phyloP scores from a whole-genome alignment of 30 jellyfish, hydroid and myxozoan genomes.

The Turritopsis rubra region DNA sequence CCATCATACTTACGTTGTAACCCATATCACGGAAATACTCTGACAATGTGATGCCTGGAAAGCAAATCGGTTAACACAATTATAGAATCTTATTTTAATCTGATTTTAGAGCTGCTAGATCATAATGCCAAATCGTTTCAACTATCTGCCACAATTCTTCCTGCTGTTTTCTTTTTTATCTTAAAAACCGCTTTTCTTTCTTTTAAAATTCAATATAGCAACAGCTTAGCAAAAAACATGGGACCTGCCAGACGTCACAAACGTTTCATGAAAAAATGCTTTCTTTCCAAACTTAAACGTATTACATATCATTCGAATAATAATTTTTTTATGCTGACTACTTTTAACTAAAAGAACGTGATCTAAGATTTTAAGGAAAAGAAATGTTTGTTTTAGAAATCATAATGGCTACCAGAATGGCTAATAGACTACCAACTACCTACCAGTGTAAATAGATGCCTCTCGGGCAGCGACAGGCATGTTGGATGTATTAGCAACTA shows the following conservation, averaged over 20 bases:
- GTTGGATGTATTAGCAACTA: constrained; percentile 99
- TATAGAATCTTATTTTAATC: too few relatives aligned
- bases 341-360: too few relatives aligned
- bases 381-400: background rate
- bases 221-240: background rate
- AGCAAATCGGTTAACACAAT: background rate
- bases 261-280: too few relatives aligned
- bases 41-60: constrained; percentile 86
- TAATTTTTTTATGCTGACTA: too few relatives aligned
- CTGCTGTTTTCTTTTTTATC: too few relatives aligned
- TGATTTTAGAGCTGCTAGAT: too few relatives aligned
- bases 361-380: too few relatives aligned
- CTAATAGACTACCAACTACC: background rate
- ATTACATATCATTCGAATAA: too few relatives aligned
- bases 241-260: background rate
- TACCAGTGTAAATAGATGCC: constrained; percentile 98
- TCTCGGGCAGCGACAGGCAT: constrained; percentile 99
- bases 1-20: constrained; percentile 98
- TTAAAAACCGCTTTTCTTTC: background rate
- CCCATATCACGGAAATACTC: constrained; percentile 99
- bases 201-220: background rate
- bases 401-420: background rate
- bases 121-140: too few relatives aligned
- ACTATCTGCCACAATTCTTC: too few relatives aligned
- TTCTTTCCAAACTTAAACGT: too few relatives aligned